Conservation (phyloP, 2,888 invertebrate species). For the Sphinx pinastri region DNA sequence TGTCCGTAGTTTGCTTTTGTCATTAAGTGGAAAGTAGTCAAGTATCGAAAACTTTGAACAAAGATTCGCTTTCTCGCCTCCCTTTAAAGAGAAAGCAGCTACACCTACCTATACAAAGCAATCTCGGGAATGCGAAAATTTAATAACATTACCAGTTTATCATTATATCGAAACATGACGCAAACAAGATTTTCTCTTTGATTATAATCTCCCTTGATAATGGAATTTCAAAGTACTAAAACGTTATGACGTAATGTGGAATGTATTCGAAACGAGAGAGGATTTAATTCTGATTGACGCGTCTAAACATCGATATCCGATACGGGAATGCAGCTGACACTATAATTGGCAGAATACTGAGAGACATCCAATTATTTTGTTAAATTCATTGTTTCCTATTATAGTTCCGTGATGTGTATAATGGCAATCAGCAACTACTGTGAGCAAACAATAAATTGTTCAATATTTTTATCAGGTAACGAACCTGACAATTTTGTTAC, state of each 20-base stretch:
- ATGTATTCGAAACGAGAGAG: slow-evolving; percentile 35
- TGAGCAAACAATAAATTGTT: slow-evolving; percentile 10
- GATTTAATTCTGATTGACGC: slow-evolving; percentile 46
- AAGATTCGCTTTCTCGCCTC: not conserved
- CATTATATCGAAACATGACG: slow-evolving; percentile 34
- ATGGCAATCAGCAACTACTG: slow-evolving; percentile 2
- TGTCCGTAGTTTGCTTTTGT: not conserved
- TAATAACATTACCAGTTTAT: not conserved
- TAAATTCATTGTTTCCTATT: slow-evolving; percentile 31
- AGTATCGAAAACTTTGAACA: slow-evolving; percentile 1
- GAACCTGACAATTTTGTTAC: not conserved
- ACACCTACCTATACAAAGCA: not conserved
- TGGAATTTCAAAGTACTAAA: slow-evolving; percentile 20
- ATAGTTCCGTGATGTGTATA: slow-evolving; percentile 14
- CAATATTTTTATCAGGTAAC: slow-evolving; percentile 8
- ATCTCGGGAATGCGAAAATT: not conserved
- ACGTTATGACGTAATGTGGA: slow-evolving; percentile 32
- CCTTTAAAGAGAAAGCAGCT: not conserved
- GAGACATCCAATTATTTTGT: slow-evolving; percentile 46
- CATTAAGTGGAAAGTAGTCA: not conserved
- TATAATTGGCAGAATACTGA: slow-evolving; percentile 47
- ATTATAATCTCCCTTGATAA: slow-evolving; percentile 36
- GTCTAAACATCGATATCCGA: slow-evolving; percentile 39
- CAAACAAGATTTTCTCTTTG: slow-evolving; percentile 38
- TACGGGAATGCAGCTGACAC: slow-evolving; percentile 42